These are phyloP conservation scores for Lingula anatina DNA, from an alignment of 2,888 invertebrate genomes.

Conservation along the genomic window DNA sequence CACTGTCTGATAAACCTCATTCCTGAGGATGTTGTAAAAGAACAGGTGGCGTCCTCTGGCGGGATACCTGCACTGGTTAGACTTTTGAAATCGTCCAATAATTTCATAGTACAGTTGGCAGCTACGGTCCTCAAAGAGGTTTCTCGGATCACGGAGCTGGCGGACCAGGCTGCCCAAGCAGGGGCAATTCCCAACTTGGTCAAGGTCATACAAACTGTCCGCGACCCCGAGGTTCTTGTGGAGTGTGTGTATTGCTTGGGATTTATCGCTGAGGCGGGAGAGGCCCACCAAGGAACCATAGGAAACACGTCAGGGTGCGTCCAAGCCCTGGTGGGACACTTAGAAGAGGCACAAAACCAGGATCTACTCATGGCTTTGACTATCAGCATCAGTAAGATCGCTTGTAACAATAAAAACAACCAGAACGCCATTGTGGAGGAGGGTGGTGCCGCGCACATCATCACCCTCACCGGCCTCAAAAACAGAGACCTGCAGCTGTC, in stretches of 20 bases:
- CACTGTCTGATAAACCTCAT: slow-evolving; percentile 37
- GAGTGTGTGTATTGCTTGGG: slow-evolving; percentile 36
- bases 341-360: slow-evolving; percentile 30
- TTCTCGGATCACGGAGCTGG: slow-evolving; percentile 25
- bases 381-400: slow-evolving; percentile 28
- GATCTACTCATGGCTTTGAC: slow-evolving; percentile 35
- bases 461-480: slow-evolving; percentile 26
- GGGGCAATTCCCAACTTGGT: slow-evolving; percentile 37
- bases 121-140: slow-evolving; percentile 34
- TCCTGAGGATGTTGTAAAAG: slow-evolving; percentile 29
- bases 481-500: slow-evolving; percentile 39
- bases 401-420: slow-evolving; percentile 24
- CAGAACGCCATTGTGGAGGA: slow-evolving; percentile 38
- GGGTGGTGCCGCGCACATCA: slow-evolving; percentile 34
- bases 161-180: slow-evolving; percentile 32
- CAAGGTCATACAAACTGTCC: slow-evolving; percentile 23
- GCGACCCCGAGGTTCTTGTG: slow-evolving; percentile 36
- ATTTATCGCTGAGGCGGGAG: slow-evolving; percentile 29
- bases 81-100: slow-evolving; percentile 30
- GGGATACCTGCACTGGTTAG: slow-evolving; percentile 32
- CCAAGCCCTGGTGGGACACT: slow-evolving; percentile 50
- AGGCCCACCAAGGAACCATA: slow-evolving; percentile 25
- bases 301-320: slow-evolving; percentile 26
- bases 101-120: slow-evolving; percentile 28
- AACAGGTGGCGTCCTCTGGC: slow-evolving; percentile 32